These are phyloP conservation scores for Sparus aurata DNA, from an alignment of 2,797 vertebrate species.

Conservation along the genomic window DNA sequence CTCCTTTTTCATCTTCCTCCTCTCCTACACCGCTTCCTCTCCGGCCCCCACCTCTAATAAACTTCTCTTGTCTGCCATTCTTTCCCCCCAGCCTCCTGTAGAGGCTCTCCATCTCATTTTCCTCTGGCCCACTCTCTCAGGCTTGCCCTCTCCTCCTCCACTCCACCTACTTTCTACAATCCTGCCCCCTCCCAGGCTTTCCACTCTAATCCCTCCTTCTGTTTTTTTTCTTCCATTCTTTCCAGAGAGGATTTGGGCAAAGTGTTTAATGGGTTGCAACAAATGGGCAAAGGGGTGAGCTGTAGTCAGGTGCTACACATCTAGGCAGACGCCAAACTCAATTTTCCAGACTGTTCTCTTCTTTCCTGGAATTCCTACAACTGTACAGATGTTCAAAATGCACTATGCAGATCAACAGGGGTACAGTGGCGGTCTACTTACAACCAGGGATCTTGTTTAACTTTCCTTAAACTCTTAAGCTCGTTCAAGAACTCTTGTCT, in stretches of 20 bases:
- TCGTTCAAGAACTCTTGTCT: slow-evolving; percentile 51
- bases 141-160: slow-evolving; percentile 48
- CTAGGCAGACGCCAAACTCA: slow-evolving; percentile 38
- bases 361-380: slow-evolving; percentile 4
- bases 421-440: background rate
- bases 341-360: slow-evolving; percentile 18
- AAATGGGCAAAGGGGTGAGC: slow-evolving; percentile 57
- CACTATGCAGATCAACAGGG: slow-evolving; percentile 1
- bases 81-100: slow-evolving; percentile 62
- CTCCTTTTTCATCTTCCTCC: background rate
- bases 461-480: slow-evolving; percentile 37
- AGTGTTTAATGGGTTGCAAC: slow-evolving; percentile 74
- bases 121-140: slow-evolving; percentile 44
- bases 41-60: slow-evolving; percentile 33
- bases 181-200: slow-evolving; percentile 56
- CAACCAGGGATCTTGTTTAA: slow-evolving; percentile 24
- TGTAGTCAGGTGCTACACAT: slow-evolving; percentile 48
- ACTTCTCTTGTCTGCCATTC: slow-evolving; percentile 63
- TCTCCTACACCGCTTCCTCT: slow-evolving; percentile 16
- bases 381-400: slow-evolving; percentile 1
- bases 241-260: slow-evolving; percentile 66
- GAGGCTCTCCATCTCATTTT: slow-evolving; percentile 62
- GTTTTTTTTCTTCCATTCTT: slow-evolving; percentile 26
- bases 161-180: slow-evolving; percentile 58
- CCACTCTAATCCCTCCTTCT: slow-evolving; percentile 70